Conservation (phyloP, 2,888 invertebrate genomes). For the Agrochola macilenta region DNA sequence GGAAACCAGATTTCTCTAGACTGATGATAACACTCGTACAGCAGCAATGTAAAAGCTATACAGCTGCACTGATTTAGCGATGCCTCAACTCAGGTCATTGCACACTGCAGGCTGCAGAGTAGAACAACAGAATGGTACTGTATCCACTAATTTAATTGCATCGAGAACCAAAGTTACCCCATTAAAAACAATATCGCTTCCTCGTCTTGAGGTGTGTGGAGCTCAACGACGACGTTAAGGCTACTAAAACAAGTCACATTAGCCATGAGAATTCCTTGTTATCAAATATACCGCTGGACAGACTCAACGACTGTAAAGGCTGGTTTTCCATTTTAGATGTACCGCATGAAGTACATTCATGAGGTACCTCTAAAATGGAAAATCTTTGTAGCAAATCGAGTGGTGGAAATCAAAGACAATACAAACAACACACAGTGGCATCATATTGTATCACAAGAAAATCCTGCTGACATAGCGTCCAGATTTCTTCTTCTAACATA, state of each 20-base stretch:
- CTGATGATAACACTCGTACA: constrained; percentile 39
- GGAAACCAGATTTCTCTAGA: constrained; percentile 29
- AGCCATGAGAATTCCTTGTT: constrained; percentile 30
- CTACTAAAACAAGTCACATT: constrained; percentile 39
- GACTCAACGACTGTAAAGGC: constrained; percentile 54
- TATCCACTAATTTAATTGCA: constrained; percentile 41
- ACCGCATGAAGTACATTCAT: too few relatives aligned
- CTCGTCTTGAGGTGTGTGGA: background rate
- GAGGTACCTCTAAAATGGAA: constrained; percentile 40
- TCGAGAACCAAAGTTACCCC: background rate
- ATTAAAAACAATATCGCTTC: background rate
- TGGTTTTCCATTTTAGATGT: too few relatives aligned
- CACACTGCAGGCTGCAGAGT: constrained; percentile 55
- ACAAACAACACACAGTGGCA: constrained; percentile 29
- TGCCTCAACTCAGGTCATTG: constrained; percentile 51
- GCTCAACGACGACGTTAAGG: background rate
- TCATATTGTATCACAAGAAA: constrained; percentile 37
- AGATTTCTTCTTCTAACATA: constrained; percentile 23
- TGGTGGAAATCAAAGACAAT: constrained; percentile 30
- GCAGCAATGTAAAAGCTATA: constrained; percentile 12
- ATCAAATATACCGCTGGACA: constrained; percentile 40
- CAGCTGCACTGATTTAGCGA: constrained; percentile 61
- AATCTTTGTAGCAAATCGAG: constrained; percentile 49
- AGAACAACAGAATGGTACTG: constrained; percentile 6
- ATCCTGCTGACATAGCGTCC: constrained; percentile 47